Evolutionary conservation across 2,797 vertebrate species (phyloP), one percentile per base, ranked within the genome.

Genomic region (Tapirus indicus): DNA sequence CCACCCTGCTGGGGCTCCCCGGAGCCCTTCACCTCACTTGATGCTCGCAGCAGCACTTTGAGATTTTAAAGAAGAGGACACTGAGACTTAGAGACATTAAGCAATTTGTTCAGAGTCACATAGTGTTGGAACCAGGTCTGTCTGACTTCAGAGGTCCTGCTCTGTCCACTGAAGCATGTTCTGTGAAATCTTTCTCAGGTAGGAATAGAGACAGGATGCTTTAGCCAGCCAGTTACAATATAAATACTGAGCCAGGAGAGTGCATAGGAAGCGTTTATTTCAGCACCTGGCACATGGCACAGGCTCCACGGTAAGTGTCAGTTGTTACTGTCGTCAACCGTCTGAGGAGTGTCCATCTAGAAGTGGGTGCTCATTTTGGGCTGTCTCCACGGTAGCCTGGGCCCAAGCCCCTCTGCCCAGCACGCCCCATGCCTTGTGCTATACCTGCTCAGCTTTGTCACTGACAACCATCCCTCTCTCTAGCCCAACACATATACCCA

Each of bases 261-360:
- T 27, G 18, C 17, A 16, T 5, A 35, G 18, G 25, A 83, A 75
- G 21, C 49, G 49, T 17, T 80, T 35, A 14, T 56, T 35, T 80
- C 21, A 27, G 71, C 77, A 79, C 13, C 25, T 10, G 18, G 41
- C n/a, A n/a, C 2, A 0, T n/a, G 32, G 27, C 49, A 62, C 75
- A 7, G 41, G 56, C 56, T 38, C 27, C 21, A 16, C 4, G 49
- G 7, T 18, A 56, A 47, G 60, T 54, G 9, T n/a, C 11, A 14
- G 23, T 8, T 58, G 38, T 62, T 54, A 56, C 2, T 35, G 38
- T 86, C 29, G 1, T 23, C 66, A 54, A 56, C 56, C 49, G 58
- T 62, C 44, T 38, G 2, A 74, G 54, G 35, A 41, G 4, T 27
- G 44, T 38, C 23, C n/a, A 23, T 41, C 41, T 66, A 41, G 68